These are phyloP conservation scores for Trachymyrmex septentrionalis DNA, from an alignment of 1,140 invertebrate species.

Conservation along the genomic window DNA sequence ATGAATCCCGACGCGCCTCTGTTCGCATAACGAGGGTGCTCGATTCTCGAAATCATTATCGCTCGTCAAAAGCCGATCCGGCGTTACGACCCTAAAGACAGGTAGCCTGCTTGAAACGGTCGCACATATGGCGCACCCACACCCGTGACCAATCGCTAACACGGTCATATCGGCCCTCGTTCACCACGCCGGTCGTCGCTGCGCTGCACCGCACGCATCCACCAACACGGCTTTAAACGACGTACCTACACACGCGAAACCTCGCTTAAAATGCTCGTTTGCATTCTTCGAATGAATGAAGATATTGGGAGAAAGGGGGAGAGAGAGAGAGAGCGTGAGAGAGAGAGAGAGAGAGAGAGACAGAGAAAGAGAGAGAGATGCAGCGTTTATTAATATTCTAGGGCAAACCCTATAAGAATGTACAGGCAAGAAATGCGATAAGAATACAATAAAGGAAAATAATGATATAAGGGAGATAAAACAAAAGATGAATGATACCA, in stretches of 20 bases:
- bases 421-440: no score
- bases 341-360: not conserved
- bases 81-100: slow-evolving; percentile 60
- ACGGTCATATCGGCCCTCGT: slow-evolving; percentile 57
- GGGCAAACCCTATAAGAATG: no score
- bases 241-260: not conserved
- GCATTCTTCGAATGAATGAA: slow-evolving; percentile 59
- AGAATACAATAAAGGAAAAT: no score
- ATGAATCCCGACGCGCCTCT: slow-evolving; percentile 19
- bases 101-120: slow-evolving; percentile 60
- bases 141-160: slow-evolving; percentile 61
- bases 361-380: not conserved
- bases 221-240: slow-evolving; percentile 27
- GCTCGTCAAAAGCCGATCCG: slow-evolving; percentile 52
- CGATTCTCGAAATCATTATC: slow-evolving; percentile 55
- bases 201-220: slow-evolving; percentile 19
- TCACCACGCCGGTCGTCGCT: not conserved
- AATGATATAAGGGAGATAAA: no score
- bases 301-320: slow-evolving; percentile 16
- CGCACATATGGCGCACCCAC: slow-evolving; percentile 61
- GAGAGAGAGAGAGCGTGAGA: not conserved
- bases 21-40: slow-evolving; percentile 46
- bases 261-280: slow-evolving; percentile 51
- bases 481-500: no score
- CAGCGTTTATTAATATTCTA: no score